phyloP scores from a whole-genome alignment of 2,888 invertebrate genomes.

The Thalpophila matura region DNA sequence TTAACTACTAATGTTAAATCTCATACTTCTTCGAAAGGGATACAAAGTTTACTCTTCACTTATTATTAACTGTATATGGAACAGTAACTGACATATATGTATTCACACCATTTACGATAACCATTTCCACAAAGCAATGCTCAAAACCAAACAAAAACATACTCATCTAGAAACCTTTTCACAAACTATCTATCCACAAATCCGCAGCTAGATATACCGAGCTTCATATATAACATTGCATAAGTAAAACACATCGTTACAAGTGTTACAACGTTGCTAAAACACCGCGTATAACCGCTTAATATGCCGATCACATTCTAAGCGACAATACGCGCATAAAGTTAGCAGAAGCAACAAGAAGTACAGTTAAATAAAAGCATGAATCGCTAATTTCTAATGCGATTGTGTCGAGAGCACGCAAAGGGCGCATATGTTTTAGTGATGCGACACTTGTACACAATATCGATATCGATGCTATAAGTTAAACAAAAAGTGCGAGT shows the following conservation, averaged over 20 bases:
- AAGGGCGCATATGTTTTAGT: constrained; percentile 63
- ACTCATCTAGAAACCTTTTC: not conserved
- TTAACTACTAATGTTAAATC: too few species aligned
- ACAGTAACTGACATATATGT: too few species aligned
- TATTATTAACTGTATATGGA: too few species aligned
- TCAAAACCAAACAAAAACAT: not conserved
- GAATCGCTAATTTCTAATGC: constrained; percentile 68
- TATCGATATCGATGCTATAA: constrained; percentile 61
- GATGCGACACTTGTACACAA: constrained; percentile 20
- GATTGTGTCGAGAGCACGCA: constrained; percentile 61
- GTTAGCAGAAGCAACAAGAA: constrained; percentile 61
- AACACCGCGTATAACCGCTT: constrained; percentile 30
- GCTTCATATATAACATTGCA: not conserved
- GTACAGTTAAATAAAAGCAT: constrained; percentile 66
- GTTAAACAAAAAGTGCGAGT: constrained; percentile 27
- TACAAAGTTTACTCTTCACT: too few species aligned
- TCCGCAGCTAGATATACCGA: not conserved
- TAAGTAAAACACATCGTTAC: not conserved
- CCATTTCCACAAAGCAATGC: not conserved
- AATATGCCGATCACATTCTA: constrained; percentile 55
- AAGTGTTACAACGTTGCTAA: not conserved
- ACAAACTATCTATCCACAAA: not conserved
- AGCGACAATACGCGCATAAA: constrained; percentile 28
- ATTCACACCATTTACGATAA: too few species aligned
- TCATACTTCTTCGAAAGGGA: too few species aligned